Base-by-base conservation (phyloP, 1,140 invertebrate genomes). In the Ips nitidus region DNA sequence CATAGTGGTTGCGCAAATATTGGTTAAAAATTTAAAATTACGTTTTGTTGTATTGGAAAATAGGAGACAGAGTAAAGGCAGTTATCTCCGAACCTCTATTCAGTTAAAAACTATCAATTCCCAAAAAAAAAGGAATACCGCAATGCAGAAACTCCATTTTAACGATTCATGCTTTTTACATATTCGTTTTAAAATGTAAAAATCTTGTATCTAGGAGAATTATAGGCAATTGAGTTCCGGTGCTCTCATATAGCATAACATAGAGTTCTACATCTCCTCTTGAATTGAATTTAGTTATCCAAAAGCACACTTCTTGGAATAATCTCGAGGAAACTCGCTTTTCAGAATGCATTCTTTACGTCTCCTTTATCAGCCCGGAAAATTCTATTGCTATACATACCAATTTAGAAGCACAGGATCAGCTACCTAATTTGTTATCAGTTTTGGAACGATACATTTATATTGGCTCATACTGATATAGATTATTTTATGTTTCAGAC, bases 251-350 rank as follows among this genome's bases (percentile, higher is more conserved):
- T 36, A 64, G 50, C n/a, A 53, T 64, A 40, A 53, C 38, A 53
- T 64, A 61, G 8, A 41, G 45, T 62, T 47, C 60, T 47, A 64
- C 41, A 7, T 64, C 45, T 64, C 62, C 22, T 53, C 60, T 64
- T 61, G 50, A 61, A 61, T 61, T 61, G 59, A 61, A 47, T 61
- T 61, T 53, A 64, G 62, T 7, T 64, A 61, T 40, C 47, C 62
- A 52, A 64, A 53, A 40, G 62, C 47, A 53, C 47, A 64, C 62
- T 61, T 61, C 59, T 64, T 64, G 47, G 62, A 64, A 64, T 64
- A 53, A 53, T 64, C 62, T 64, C 47, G n/a, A 38, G 50, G 62
- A 64, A 64, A 53, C 41, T 64, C 37, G 47, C 62, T 41, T 62
- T 61, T 61, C 7, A 61, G 39, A 61, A 61, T 47, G 59, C 59